Base-by-base conservation (phyloP, 2,797 vertebrate genomes). In the Artibeus jamaicensis region DNA sequence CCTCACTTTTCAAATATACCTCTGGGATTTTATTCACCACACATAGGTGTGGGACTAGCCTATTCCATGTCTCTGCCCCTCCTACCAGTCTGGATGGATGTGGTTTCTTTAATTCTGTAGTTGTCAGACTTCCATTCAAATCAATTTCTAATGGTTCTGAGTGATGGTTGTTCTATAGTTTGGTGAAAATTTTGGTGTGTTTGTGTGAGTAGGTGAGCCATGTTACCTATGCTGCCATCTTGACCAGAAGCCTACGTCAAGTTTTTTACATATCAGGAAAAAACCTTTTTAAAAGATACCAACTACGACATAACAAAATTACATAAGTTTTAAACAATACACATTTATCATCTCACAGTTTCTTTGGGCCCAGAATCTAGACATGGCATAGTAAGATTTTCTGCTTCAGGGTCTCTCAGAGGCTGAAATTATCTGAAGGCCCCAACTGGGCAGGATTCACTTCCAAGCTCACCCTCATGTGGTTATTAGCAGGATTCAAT, bases 211-310 rank as follows among this genome's bases (percentile, higher is more conserved):
- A 65, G 29, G 59, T 65, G 29, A 32, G 59, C 59, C 29, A 32
- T n/a, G 59, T 32, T 65, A 32, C 29, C 29, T 65, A n/a, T 65
- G 29, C 29, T 6, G 11, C 26, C 26, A 59, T 59, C 26, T 59
- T 59, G 26, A 59, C 26, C 57, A 59, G 26, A 29, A 59, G 24
- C 29, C 26, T 59, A 55, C 11, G 67, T 62, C 6, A 86, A 8
- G 12, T 90, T 48, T 95, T 95, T 93, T 88, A 67, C 67, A 53
- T 76, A 21, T 55, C 50, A 93, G n/a, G 32, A 90, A 79, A 73
- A 68, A 11, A 77, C 91, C 53, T 85, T 88, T 87, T 42, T 10
- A 65, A 74, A 81, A 70, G 29, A 86, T 82, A 34, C 22, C 16
- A 62, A 62, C 76, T 94, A 77, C 73, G 59, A 71, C 88, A 67